phyloP scores from a whole-genome alignment of 1,140 invertebrate genomes.

The Propsilocerus akamusi region DNA sequence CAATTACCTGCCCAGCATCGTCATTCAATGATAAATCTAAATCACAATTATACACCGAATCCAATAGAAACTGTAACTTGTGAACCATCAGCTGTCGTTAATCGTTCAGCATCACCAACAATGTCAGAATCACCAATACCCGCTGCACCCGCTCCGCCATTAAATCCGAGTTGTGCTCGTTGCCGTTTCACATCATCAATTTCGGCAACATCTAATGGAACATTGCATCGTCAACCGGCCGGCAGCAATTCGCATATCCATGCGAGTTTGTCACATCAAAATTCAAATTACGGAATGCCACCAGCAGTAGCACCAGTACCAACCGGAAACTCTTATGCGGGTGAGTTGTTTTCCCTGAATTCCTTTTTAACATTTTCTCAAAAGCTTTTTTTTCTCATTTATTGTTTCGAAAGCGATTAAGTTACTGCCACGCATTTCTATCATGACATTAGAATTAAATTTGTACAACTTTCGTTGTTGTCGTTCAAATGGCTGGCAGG shows the following conservation, averaged over 20 bases:
- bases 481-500: too few relatives aligned
- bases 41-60: neutral
- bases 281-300: neutral
- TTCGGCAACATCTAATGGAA: neutral
- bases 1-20: neutral
- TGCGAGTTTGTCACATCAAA: too few relatives aligned
- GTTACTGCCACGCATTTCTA: too few relatives aligned
- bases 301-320: neutral
- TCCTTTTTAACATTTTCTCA: too few relatives aligned
- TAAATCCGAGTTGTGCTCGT: neutral
- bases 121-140: neutral
- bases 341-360: too few relatives aligned
- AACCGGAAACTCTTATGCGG: too few relatives aligned
- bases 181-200: neutral
- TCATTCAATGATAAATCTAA: constrained; percentile 1
- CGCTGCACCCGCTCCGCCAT: neutral
- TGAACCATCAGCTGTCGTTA: neutral
- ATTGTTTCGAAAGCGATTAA: too few relatives aligned
- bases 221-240: neutral
- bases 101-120: neutral
- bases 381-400: too few relatives aligned
- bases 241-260: neutral
- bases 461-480: too few relatives aligned
- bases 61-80: neutral
- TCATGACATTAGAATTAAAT: too few relatives aligned